phyloP scores from a whole-genome alignment of 2,797 vertebrate genomes.

The Silurus lanzhouensis region DNA sequence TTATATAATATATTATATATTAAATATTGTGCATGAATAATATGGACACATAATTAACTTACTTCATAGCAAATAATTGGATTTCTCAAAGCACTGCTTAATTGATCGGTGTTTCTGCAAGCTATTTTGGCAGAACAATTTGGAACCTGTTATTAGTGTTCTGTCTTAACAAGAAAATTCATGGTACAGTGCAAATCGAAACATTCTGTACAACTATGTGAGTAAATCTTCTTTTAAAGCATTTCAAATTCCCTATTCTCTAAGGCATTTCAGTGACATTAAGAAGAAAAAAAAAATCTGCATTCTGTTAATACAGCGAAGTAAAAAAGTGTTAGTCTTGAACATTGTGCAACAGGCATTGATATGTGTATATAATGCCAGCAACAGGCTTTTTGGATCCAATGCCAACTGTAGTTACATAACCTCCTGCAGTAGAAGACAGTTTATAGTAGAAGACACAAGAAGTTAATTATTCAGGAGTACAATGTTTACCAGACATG shows the following conservation, averaged over 20 bases:
- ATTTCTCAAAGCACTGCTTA: neutral
- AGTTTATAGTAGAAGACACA: slow-evolving; percentile 38
- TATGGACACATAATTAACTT: neutral
- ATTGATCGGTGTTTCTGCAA: neutral
- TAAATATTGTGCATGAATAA: too few species aligned
- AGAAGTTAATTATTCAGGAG: slow-evolving; percentile 39
- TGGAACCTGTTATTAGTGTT: slow-evolving; percentile 33
- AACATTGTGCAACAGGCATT: neutral
- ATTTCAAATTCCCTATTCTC: slow-evolving; percentile 35
- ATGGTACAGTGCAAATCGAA: slow-evolving; percentile 49
- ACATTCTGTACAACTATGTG: slow-evolving; percentile 45
- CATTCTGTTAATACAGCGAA: slow-evolving; percentile 41
- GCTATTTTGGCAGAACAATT: slow-evolving; percentile 14
- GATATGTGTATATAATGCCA: slow-evolving; percentile 35
- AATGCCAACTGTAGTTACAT: slow-evolving; percentile 47
- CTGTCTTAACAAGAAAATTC: slow-evolving; percentile 57
- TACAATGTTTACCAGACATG: slow-evolving; percentile 38
- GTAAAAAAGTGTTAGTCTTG: slow-evolving; percentile 21
- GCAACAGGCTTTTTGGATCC: slow-evolving; percentile 21
- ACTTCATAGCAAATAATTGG: neutral
- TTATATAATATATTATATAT: too few species aligned
- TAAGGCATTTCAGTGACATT: slow-evolving; percentile 39
- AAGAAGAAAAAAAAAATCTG: neutral
- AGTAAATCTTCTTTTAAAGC: slow-evolving; percentile 42
- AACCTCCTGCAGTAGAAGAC: slow-evolving; percentile 39